Evolutionary conservation across 2,888 invertebrate genomes (phyloP), one percentile per base, ranked within the genome.

Genomic region (Teleiodes luculella): DNA sequence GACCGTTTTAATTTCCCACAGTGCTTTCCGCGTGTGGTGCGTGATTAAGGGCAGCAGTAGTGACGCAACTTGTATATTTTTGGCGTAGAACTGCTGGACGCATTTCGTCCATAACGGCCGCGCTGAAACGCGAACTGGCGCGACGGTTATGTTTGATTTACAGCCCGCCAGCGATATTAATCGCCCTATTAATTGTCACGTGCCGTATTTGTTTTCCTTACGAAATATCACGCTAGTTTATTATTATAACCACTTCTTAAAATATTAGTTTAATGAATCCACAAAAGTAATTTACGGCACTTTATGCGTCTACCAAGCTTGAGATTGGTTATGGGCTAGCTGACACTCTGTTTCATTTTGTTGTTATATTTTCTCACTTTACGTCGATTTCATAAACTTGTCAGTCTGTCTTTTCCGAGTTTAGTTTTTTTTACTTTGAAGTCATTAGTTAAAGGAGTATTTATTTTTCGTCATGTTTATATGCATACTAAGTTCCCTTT

Each of bases 61-160:
- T 77, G 72, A 71, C 67, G 78, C 66, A 76, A 77, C 61, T 43
- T 54, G 63, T 60, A 60, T 77, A 78, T 78, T 77, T 76, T 72
- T 54, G 70, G 65, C 64, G 52, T 61, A 33, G 18, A 33, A 39
- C 46, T 4, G 2, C 59, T 64, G 58, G 66, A 64, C 66, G 60
- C 62, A 70, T 74, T 76, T 70, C 67, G 68, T 61, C 65, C 65
- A 62, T 70, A 74, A 67, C 67, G 60, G 68, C 62, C 58, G 61
- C 64, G 63, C 63, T 69, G 69, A 71, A 73, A 71, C 39, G 36
- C 39, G 41, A 49, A 49, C 45, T 28, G 47, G 2, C 20, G 13
- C 41, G 52, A 54, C 55, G 53, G 55, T 61, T 59, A 56, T 52
- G 57, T 58, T 59, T 59, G 61, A 59, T 61, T 61, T 59, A 61